A percentile compares a stretch with the other conserved stretches of the same genome.
phyloP scores from a whole-genome alignment of 1,140 invertebrate genomes.

The Lysiphlebus fabarum region DNA sequence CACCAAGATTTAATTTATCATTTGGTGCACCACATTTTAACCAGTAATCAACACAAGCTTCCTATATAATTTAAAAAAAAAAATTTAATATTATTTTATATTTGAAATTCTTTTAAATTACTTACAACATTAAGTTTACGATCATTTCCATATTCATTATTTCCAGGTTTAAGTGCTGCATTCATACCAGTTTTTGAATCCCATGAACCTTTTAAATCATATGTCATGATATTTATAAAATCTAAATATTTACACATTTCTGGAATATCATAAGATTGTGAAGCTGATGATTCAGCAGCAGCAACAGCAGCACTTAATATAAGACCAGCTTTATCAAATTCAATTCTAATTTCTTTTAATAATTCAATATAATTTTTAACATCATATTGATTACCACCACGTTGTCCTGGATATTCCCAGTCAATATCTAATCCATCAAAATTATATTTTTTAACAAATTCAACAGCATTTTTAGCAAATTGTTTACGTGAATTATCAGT shows the following conservation, averaged over 20 bases:
- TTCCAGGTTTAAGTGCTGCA: conserved; percentile 55
- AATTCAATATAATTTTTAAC: conserved; percentile 56
- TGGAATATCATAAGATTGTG: conserved; percentile 61
- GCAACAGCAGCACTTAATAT: conserved; percentile 65
- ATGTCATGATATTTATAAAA: conserved; percentile 67
- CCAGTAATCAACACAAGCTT: conserved; percentile 61
- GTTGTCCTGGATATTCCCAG: conserved; percentile 51
- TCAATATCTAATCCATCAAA: conserved; percentile 54
- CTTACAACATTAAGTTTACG: too few relatives aligned
- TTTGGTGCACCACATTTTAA: conserved; percentile 55
- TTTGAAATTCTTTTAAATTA: too few relatives aligned
- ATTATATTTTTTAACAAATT: conserved; percentile 43
- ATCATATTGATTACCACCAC: conserved; percentile 44
- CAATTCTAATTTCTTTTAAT: conserved; percentile 59
- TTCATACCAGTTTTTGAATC: conserved; percentile 62
- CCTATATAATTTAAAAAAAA: conserved; percentile 29
- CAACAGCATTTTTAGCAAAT: conserved; percentile 62
- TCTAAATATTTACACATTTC: conserved; percentile 57
- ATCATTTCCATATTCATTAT: neutral
- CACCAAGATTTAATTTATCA: conserved; percentile 65
- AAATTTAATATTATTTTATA: neutral
- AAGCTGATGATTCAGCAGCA: conserved; percentile 55
- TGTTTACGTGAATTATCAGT: conserved; percentile 52
- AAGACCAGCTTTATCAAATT: conserved; percentile 55
- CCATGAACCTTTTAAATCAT: conserved; percentile 68